phyloP scores from a whole-genome alignment of 2,113 vertebrate genomes.

The Mionectes macconnelli region DNA sequence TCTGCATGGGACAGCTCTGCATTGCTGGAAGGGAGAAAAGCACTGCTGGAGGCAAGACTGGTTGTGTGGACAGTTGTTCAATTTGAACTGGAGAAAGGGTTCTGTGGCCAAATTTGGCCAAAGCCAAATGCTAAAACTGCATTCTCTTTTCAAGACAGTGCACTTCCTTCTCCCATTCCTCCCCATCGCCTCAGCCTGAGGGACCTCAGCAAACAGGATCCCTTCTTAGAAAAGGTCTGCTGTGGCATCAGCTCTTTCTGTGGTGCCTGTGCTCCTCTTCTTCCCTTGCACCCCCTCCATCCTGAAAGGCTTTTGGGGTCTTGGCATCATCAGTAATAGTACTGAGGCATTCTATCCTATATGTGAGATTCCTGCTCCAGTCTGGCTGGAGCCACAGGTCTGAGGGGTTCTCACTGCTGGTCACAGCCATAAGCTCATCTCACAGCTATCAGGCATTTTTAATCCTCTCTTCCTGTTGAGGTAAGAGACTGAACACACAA shows the following conservation, averaged over 20 bases:
- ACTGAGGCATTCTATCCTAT: not conserved
- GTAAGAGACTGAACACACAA: not conserved
- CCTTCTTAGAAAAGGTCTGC: not conserved
- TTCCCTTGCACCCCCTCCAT: not conserved
- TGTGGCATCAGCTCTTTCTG: not conserved
- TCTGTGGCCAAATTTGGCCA: not conserved
- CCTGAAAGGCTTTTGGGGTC: not conserved
- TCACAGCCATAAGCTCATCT: rapidly evolving
- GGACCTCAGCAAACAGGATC: not conserved
- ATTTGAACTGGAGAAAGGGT: not conserved
- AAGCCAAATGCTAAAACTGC: not conserved
- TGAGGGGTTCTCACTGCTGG: not conserved
- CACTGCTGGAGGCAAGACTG: not conserved
- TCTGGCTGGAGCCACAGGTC: rapidly evolving
- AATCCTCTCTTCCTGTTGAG: not conserved
- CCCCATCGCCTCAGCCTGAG: not conserved
- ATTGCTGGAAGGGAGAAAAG: not conserved
- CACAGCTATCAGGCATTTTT: not conserved
- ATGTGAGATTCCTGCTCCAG: not conserved
- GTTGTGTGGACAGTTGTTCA: not conserved
- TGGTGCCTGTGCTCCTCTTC: not conserved
- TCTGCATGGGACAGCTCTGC: rapidly evolving
- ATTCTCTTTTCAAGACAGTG: not conserved
- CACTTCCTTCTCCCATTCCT: not conserved
- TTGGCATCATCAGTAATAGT: not conserved